Percentiles rank a stretch among this genome's conserved stretches.
Evolutionary conservation across 2,797 vertebrate species (phyloP).

Genomic region (Onychomys torridus): DNA sequence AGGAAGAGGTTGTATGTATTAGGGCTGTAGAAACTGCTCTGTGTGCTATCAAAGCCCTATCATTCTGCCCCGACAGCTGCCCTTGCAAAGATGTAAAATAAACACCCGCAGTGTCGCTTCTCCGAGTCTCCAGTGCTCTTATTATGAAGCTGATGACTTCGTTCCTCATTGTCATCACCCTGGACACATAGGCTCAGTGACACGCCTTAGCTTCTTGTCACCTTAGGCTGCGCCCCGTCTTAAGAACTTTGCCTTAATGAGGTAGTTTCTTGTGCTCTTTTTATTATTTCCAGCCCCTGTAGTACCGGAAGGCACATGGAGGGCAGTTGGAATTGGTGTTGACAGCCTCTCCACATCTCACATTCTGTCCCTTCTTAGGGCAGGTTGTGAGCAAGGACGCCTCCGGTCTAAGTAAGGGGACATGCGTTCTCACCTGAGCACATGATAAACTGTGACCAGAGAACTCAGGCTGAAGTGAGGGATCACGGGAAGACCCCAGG

Average conservation of each 20-base stretch:
- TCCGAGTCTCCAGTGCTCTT: background rate
- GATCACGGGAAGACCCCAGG: background rate
- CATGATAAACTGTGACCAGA: background rate
- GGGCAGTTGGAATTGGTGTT: background rate
- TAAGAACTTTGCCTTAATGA: background rate
- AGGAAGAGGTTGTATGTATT: background rate
- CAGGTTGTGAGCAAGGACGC: background rate
- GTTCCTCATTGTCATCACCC: background rate
- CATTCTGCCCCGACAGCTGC: background rate
- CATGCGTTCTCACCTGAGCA: background rate
- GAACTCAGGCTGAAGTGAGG: background rate
- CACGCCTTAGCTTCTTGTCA: too few relatives aligned
- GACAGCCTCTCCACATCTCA: too few relatives aligned
- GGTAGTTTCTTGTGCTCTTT: background rate
- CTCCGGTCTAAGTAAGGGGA: too few relatives aligned
- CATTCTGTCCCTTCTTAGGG: background rate
- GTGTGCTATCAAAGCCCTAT: background rate
- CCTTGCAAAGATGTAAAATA: background rate
- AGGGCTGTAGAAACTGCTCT: background rate
- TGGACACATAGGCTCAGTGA: too few relatives aligned
- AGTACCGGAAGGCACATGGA: background rate
- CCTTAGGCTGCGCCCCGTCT: background rate
- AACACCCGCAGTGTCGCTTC: background rate
- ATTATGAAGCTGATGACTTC: background rate
- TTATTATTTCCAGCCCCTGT: background rate